phyloP scores from a whole-genome alignment of 2,888 invertebrate genomes.

The Drosophila anomalata region DNA sequence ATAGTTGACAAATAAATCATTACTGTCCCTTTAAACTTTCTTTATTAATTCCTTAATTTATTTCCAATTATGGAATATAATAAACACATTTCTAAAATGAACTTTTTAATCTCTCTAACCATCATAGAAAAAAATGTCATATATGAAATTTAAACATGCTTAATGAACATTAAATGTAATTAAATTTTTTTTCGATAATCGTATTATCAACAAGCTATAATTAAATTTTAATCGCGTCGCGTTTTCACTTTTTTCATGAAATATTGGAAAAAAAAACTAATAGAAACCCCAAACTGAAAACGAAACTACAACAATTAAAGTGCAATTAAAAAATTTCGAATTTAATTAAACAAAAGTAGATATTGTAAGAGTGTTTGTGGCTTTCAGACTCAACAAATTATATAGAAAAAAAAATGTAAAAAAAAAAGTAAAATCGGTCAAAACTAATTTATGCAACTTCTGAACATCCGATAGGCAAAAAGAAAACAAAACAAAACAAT shows the following conservation, averaged over 20 bases:
- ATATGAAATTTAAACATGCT: conserved; percentile 1
- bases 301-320: conserved; percentile 63
- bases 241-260: conserved; percentile 69
- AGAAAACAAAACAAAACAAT: conserved; percentile 18
- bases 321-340: conserved; percentile 64
- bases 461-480: conserved; percentile 50
- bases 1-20: too few relatives aligned
- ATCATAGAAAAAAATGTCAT: too few relatives aligned
- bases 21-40: too few relatives aligned
- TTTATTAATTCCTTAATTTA: too few relatives aligned
- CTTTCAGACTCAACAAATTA: conserved; percentile 39
- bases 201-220: conserved; percentile 60
- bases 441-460: conserved; percentile 70
- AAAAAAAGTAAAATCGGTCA: conserved; percentile 31
- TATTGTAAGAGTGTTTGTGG: conserved; percentile 13
- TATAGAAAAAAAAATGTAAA: conserved; percentile 39
- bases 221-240: conserved; percentile 53
- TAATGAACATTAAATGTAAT: conserved; percentile 22
- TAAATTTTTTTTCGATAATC: conserved; percentile 50
- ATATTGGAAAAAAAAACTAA: conserved; percentile 29
- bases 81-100: not conserved
- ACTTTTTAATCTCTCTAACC: not conserved
- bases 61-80: too few relatives aligned
- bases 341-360: conserved; percentile 33
- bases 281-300: conserved; percentile 41